These are phyloP conservation scores for Gopherus evgoodei DNA, from an alignment of 2,113 vertebrate species.

Conservation along the genomic window DNA sequence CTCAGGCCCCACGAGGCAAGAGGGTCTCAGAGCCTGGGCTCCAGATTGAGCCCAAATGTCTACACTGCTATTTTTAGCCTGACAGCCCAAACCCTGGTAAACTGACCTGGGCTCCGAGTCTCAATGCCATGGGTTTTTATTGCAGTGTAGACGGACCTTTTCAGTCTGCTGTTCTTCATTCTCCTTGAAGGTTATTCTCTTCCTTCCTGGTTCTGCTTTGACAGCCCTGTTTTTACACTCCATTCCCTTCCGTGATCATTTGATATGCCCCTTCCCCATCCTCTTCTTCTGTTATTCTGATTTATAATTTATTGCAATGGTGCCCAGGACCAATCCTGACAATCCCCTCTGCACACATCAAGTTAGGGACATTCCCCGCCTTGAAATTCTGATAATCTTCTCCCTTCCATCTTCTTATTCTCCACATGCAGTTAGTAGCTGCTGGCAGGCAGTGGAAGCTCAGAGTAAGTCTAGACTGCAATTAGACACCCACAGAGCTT, in stretches of 20 bases:
- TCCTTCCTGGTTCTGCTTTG: not conserved
- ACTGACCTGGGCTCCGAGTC: too few relatives aligned
- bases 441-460: not conserved
- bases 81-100: not conserved
- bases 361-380: not conserved
- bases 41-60: too few relatives aligned
- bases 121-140: too few relatives aligned
- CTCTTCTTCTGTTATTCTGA: not conserved
- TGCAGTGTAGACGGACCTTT: not conserved
- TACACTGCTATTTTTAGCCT: too few relatives aligned
- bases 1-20: too few relatives aligned
- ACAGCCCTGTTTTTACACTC: not conserved
- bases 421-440: rapidly evolving
- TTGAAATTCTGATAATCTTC: not conserved
- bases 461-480: too few relatives aligned
- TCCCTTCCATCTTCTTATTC: not conserved
- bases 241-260: not conserved
- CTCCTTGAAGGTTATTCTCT: not conserved
- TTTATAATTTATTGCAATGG: not conserved
- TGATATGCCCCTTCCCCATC: not conserved
- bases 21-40: too few relatives aligned
- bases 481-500: too few relatives aligned
- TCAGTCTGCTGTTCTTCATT: not conserved
- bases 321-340: not conserved
- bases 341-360: not conserved